phyloP scores from a whole-genome alignment of 2,888 invertebrate species.

The Boloria euphrosyne region DNA sequence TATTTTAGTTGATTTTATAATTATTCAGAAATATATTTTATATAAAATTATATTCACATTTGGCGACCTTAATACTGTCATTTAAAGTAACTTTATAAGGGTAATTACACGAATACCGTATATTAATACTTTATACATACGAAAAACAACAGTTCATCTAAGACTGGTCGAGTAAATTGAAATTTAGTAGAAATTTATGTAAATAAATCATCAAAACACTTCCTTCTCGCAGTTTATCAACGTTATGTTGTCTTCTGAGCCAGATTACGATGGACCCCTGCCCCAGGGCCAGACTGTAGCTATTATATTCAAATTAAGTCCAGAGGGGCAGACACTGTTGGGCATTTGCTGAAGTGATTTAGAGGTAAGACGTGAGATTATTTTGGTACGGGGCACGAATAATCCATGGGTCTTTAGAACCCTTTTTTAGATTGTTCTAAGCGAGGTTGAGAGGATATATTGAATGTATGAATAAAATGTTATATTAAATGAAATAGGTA shows the following conservation, averaged over 20 bases:
- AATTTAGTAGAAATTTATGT: conserved; percentile 39
- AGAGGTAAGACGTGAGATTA: conserved; percentile 42
- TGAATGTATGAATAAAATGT: conserved; percentile 11
- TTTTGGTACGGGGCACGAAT: conserved; percentile 37
- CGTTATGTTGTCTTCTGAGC: conserved; percentile 35
- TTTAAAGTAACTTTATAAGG: too few species aligned
- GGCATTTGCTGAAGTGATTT: conserved; percentile 45
- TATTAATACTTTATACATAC: too few species aligned
- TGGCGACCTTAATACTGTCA: too few species aligned
- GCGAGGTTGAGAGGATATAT: neutral
- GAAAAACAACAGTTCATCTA: conserved; percentile 1
- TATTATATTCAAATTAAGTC: conserved; percentile 48
- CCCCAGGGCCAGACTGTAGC: conserved; percentile 35
- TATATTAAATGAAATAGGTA: neutral
- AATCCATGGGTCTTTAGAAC: conserved; percentile 35
- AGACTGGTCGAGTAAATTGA: conserved; percentile 38
- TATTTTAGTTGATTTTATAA: too few species aligned
- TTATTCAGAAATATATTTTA: too few species aligned
- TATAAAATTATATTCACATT: too few species aligned
- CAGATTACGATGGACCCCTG: conserved; percentile 38
- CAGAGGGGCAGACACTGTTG: conserved; percentile 40
- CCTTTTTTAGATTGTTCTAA: conserved; percentile 33
- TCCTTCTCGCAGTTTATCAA: conserved; percentile 44
- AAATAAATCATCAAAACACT: conserved; percentile 46
- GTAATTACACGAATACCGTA: too few species aligned